phyloP scores from a whole-genome alignment of 2,888 invertebrate genomes.

The Sphinx pinastri region DNA sequence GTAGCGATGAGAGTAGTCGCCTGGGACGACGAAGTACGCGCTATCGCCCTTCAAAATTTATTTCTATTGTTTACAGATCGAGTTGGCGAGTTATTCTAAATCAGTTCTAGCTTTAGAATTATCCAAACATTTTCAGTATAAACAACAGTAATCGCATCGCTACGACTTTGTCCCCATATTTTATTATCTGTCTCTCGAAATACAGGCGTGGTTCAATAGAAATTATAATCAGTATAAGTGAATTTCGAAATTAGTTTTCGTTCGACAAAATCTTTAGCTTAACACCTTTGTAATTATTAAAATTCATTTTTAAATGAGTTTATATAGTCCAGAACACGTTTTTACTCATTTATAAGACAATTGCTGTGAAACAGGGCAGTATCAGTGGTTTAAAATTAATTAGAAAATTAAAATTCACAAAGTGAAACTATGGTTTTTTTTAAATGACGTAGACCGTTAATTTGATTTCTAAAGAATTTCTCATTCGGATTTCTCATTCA shows the following conservation, averaged over 20 bases:
- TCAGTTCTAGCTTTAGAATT: constrained; percentile 45
- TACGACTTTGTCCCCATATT: background rate
- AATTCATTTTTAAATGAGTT: background rate
- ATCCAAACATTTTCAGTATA: constrained; percentile 3
- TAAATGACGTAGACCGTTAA: too few species aligned
- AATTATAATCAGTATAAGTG: background rate
- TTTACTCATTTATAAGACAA: too few species aligned
- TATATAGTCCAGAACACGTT: too few species aligned
- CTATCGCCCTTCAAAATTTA: constrained; percentile 22
- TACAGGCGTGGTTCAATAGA: background rate
- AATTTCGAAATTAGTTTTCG: background rate
- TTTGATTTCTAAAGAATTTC: too few species aligned
- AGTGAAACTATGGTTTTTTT: too few species aligned
- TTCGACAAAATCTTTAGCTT: background rate
- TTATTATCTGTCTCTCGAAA: constrained; percentile 1
- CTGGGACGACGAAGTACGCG: constrained; percentile 42
- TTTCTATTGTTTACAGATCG: constrained; percentile 25
- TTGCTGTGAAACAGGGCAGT: too few species aligned
- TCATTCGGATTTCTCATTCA: too few species aligned
- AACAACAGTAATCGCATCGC: background rate
- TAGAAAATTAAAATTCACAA: too few species aligned
- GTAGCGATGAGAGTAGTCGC: constrained; percentile 55
- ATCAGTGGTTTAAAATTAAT: too few species aligned
- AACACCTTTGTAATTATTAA: background rate
- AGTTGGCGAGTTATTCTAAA: constrained; percentile 14